Base-by-base conservation (phyloP, 2,797 vertebrate genomes). In the Mormyrus hasselquistii region DNA sequence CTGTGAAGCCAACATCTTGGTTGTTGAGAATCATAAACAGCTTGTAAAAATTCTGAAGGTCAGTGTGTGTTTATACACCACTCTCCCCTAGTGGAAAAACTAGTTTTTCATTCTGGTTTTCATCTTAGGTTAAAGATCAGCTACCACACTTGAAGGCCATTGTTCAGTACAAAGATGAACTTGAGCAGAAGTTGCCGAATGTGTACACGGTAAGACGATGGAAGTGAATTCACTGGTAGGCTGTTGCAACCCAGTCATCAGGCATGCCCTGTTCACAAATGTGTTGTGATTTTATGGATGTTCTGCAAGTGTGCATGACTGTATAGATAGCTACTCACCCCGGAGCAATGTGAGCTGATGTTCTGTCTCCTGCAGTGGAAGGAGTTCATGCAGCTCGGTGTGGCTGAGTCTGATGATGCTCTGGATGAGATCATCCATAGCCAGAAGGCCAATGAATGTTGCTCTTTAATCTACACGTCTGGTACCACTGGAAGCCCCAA, bases 1-100 rank as follows among this genome's bases (percentile, higher is more conserved):
- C 92, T 94, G 95, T 65, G 90, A 96, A 89, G 96, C 96, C 88
- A 95, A 97, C 87, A 1, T 97, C 59, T 79, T 97, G 90, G 94
- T 97, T 1, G 96, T 97, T 87, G 96, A 97, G 89, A 95, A 97
- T 92, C 92, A 95, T 86, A 95, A 95, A 65, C 96, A 96, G 91
- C 95, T 97, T 0, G 90, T 93, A 0, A 97, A 97, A 94, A 96
- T 97, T 92, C 93, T 97, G 50, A 91, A 96, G 96, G 96, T 97
- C 25, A 65, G 92, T 85, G 3, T 53, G 53, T 19, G 0, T 49
- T 5, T 65, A 5, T 41, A 8, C 19, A 69, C 55, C n/a, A 29
- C 3, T 8, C 53, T n/a, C 3, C 52, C 12, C 1, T 38, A 57
- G 52, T 55, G 22, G 12, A 16, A 53, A 53, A 5, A 38, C 47